Percentiles rank a stretch among this genome's conserved stretches.
These are phyloP conservation scores for Andricus quercusramuli DNA, from an alignment of 2,888 invertebrate genomes.

Conservation along the genomic window DNA sequence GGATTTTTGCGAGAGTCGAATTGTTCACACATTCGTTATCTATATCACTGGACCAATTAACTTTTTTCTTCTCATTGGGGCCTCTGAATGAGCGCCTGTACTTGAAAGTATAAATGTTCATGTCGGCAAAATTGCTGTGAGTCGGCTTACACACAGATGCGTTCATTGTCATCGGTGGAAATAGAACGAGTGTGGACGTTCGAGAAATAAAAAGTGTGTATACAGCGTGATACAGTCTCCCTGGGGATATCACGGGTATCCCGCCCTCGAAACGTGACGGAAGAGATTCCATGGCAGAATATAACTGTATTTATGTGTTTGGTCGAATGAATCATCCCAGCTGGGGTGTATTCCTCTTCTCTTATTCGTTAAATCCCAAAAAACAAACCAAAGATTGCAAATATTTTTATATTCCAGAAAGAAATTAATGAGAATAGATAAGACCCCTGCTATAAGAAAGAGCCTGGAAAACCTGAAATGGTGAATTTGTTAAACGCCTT, in stretches of 20 bases:
- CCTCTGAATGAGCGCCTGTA: constrained; percentile 15
- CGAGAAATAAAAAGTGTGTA: constrained; percentile 32
- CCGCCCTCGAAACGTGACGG: neutral
- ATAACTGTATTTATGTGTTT: constrained; percentile 34
- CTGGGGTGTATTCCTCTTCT: neutral
- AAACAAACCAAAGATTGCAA: constrained; percentile 14
- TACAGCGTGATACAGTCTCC: constrained; percentile 30
- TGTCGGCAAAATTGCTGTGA: neutral
- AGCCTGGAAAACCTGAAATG: too few relatives aligned
- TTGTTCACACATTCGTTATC: constrained; percentile 14
- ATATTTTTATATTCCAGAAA: neutral
- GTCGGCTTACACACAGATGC: constrained; percentile 12
- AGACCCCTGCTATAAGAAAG: too few relatives aligned
- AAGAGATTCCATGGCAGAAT: constrained; percentile 14
- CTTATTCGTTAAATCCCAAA: neutral
- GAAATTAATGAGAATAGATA: neutral
- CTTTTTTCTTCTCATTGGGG: constrained; percentile 11
- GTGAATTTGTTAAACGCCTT: too few relatives aligned
- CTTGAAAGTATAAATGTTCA: constrained; percentile 9
- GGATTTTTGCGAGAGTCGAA: neutral
- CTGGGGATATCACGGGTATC: constrained; percentile 30
- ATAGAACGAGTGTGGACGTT: constrained; percentile 31
- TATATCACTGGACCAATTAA: constrained; percentile 16
- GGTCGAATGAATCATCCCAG: constrained; percentile 28
- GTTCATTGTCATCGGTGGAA: constrained; percentile 32